phyloP scores from a whole-genome alignment of 2,888 invertebrate genomes.

The Nephrotoma appendiculata region DNA sequence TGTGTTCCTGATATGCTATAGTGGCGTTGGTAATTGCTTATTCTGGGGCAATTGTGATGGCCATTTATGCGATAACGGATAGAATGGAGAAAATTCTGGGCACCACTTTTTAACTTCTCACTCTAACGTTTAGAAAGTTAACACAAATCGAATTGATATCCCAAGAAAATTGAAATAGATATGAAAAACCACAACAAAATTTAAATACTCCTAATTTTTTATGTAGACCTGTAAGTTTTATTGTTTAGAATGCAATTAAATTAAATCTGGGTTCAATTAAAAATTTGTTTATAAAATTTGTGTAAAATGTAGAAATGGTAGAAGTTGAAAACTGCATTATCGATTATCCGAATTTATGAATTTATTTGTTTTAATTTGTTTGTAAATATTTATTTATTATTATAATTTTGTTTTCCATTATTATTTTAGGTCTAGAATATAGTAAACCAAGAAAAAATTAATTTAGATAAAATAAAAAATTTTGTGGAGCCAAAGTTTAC shows the following conservation, averaged over 20 bases:
- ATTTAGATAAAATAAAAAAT: neutral
- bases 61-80: slow-evolving; percentile 41
- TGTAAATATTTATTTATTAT: neutral
- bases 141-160: neutral
- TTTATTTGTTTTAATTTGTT: neutral
- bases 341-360: neutral
- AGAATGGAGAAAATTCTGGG: slow-evolving; percentile 10
- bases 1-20: slow-evolving; percentile 89
- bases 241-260: neutral
- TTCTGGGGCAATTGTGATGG: slow-evolving; percentile 79
- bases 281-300: neutral
- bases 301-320: neutral
- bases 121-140: slow-evolving; percentile 2
- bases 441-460: neutral
- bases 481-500: neutral
- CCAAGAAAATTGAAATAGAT: neutral
- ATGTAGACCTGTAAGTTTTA: neutral
- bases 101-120: neutral
- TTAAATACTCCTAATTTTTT: neutral
- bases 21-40: slow-evolving; percentile 87
- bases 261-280: neutral
- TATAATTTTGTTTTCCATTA: neutral
- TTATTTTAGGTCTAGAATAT: neutral
- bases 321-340: neutral
- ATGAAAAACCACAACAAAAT: neutral